Evolutionary conservation across 2,888 invertebrate species (phyloP).

Genomic region (Microchrysa polita): DNA sequence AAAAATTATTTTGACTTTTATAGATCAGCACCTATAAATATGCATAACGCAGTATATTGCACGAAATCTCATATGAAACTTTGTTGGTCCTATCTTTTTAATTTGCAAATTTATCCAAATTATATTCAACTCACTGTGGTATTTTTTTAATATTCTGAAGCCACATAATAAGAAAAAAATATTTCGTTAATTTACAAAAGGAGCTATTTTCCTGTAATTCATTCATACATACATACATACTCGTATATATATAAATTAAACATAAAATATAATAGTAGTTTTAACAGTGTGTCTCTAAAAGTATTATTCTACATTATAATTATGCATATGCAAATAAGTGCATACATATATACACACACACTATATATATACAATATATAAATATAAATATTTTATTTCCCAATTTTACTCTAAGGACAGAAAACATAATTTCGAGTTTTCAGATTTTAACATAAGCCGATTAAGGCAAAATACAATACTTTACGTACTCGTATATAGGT

Average conservation of each 20-base stretch:
- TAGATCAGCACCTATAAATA: background rate
- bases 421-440: background rate
- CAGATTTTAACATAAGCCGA: slow-evolving; percentile 26
- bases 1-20: no score
- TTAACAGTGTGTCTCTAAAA: slow-evolving; percentile 10
- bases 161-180: background rate
- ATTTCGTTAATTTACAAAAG: no score
- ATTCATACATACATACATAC: background rate
- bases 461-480: background rate
- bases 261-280: background rate
- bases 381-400: slow-evolving; percentile 14
- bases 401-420: slow-evolving; percentile 8
- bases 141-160: no score
- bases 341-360: background rate
- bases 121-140: no score
- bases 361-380: background rate
- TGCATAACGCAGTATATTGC: background rate
- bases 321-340: background rate
- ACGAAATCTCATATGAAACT: no score
- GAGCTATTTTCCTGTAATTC: no score
- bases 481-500: no score
- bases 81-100: background rate
- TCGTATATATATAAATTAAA: background rate
- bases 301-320: background rate
- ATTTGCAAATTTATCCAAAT: no score